Percentiles rank a stretch among this genome's conserved stretches.
phyloP scores from a whole-genome alignment of 2,888 invertebrate genomes.

The Yponomeuta sedellus region DNA sequence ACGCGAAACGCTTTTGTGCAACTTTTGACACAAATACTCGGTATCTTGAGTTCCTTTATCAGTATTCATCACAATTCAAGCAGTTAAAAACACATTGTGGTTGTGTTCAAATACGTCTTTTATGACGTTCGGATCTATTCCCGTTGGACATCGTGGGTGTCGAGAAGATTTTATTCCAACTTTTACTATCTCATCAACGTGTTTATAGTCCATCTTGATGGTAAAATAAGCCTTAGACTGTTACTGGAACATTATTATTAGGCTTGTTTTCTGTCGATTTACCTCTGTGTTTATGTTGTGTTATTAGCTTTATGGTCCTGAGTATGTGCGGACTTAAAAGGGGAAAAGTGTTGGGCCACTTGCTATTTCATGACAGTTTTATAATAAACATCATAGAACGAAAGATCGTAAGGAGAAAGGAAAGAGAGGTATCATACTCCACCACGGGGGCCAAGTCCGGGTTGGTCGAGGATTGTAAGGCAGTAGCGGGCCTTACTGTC shows the following conservation, averaged over 20 bases:
- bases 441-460: too few relatives aligned
- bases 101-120: conserved; percentile 46
- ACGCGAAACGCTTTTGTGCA: background rate
- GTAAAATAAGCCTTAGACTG: conserved; percentile 26
- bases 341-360: too few relatives aligned
- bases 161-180: conserved; percentile 41
- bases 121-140: conserved; percentile 57
- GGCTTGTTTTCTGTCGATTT: background rate
- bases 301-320: background rate
- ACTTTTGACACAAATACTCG: background rate
- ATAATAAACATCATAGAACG: too few relatives aligned
- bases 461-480: too few relatives aligned
- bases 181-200: conserved; percentile 50
- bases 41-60: conserved; percentile 41
- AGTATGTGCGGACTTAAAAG: too few relatives aligned
- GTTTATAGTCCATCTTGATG: conserved; percentile 38
- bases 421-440: too few relatives aligned
- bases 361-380: too few relatives aligned
- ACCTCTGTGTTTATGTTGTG: background rate
- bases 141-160: conserved; percentile 53
- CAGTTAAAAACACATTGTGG: conserved; percentile 37
- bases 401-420: too few relatives aligned
- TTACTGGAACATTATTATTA: conserved; percentile 24
- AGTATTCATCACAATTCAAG: background rate
- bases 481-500: too few relatives aligned